Evolutionary conservation across 2,113 vertebrate species (phyloP).

Genomic region (Heterotilapia buettikoferi): DNA sequence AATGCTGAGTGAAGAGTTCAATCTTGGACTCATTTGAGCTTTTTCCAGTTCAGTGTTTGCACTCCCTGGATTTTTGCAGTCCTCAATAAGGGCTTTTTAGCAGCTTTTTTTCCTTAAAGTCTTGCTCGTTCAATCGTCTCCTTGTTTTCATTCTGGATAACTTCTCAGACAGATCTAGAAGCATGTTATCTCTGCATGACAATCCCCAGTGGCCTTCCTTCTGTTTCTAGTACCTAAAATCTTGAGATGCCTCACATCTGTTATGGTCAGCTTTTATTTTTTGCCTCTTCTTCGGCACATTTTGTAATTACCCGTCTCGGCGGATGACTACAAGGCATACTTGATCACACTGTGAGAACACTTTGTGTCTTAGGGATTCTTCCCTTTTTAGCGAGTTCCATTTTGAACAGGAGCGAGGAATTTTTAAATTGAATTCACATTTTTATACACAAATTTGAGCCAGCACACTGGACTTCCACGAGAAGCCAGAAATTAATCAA

Average conservation of each 20-base stretch:
- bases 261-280: neutral
- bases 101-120: fast-evolving
- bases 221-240: neutral
- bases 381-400: neutral
- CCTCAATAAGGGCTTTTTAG: neutral
- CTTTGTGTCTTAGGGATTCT: neutral
- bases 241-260: neutral
- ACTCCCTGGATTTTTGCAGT: neutral
- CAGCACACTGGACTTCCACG: neutral
- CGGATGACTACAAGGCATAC: neutral
- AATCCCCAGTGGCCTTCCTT: neutral
- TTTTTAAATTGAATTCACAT: neutral
- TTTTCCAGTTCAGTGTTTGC: neutral
- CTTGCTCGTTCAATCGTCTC: fast-evolving
- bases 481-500: neutral
- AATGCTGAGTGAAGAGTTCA: neutral
- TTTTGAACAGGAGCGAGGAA: neutral
- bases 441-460: neutral
- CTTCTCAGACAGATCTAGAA: neutral
- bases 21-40: neutral
- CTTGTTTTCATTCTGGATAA: neutral
- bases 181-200: neutral
- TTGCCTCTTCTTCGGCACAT: neutral
- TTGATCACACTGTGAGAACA: neutral
- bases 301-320: neutral